phyloP scores from a whole-genome alignment of 2,113 vertebrate genomes.

The Erpornis zantholeuca region DNA sequence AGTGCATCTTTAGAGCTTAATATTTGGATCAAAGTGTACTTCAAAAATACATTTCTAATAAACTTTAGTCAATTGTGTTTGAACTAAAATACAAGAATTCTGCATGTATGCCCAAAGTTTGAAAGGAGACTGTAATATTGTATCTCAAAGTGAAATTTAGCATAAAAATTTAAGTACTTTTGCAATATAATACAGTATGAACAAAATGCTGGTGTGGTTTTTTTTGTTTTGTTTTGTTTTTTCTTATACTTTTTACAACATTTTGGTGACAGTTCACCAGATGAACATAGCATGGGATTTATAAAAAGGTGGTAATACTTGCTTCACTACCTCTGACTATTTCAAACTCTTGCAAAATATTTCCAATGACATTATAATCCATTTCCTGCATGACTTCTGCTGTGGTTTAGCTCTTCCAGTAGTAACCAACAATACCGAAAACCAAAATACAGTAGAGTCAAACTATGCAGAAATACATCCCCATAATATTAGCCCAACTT shows the following conservation, averaged over 20 bases:
- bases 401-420: neutral
- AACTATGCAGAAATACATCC: neutral
- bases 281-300: neutral
- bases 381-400: neutral
- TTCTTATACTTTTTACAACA: neutral
- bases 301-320: neutral
- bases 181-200: neutral
- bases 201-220: neutral
- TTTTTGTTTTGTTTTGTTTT: neutral
- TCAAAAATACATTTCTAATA: neutral
- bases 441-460: neutral
- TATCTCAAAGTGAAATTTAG: neutral
- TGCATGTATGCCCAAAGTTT: neutral
- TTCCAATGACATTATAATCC: neutral
- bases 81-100: neutral
- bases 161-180: neutral
- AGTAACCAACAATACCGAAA: neutral
- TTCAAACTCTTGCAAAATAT: neutral
- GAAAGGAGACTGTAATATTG: neutral
- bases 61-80: neutral
- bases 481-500: neutral
- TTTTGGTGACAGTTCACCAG: neutral
- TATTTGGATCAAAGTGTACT: neutral
- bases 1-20: neutral
- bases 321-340: neutral